Base-by-base conservation (phyloP, 1,140 invertebrate species). In the Polypedilum vanderplanki region DNA sequence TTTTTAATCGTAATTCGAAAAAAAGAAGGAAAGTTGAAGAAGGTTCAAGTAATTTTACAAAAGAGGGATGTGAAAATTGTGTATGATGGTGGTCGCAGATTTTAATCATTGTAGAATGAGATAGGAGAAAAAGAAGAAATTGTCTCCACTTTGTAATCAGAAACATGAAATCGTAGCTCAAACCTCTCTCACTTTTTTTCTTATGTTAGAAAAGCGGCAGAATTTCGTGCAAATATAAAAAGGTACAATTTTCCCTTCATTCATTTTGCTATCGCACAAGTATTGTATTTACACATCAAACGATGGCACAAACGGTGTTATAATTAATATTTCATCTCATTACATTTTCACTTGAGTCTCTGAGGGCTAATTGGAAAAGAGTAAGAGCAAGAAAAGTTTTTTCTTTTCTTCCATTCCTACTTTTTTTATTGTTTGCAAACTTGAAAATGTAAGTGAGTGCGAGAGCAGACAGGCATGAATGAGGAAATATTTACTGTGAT, bases 261-360 rank as follows among this genome's bases (percentile, higher is more conserved):
- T 57, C 46, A 33, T 57, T 57, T 57, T 57, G 46, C 46, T 57
- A 57, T 12, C 46, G 46, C 46, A 57, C 65, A 22, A 70, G 65
- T 22, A 70, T 70, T 70, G 65, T 22, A 70, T 70, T 70, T 70
- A 20, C 65, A 70, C 65, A 70, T 70, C 65, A 70, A 70, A 70
- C 65, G 65, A 22, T 70, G 65, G 17, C 65, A 22, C 46, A 57
- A 57, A 57, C 46, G 46, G 46, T 57, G 46, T 57, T 57, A 22
- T 70, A 70, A 70, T 70, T 70, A 70, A 70, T 70, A 70, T 70
- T 70, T 70, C 65, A 70, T 70, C 65, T 70, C 65, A 70, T 70
- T 70, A 70, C 10, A 20, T 70, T 70, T 70, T 70, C 20, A 22
- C 65, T 70, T 18, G 10, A 57, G 15, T 57, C 46, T 57, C 46